Evolutionary conservation across 2,797 vertebrate genomes (phyloP).

Genomic region (Synaphobranchus kaupii): DNA sequence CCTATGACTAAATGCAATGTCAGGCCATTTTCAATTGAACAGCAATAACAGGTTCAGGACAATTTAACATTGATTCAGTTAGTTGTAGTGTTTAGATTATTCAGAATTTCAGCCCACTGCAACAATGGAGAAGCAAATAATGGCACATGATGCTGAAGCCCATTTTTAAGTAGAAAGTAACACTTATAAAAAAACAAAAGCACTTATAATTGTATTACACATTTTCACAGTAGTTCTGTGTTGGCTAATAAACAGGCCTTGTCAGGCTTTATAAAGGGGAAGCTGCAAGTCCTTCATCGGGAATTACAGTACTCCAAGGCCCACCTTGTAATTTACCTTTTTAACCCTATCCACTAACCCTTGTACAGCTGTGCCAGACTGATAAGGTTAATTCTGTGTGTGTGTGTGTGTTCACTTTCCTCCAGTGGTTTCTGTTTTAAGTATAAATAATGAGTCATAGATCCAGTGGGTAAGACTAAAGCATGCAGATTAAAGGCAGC

Average conservation of each 20-base stretch:
- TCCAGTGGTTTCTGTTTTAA: slow-evolving; percentile 64
- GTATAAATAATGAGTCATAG: slow-evolving; percentile 64
- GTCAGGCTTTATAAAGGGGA: slow-evolving; percentile 50
- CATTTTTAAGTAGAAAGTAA: not conserved
- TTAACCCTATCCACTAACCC: slow-evolving; percentile 50
- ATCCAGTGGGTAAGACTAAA: slow-evolving; percentile 55
- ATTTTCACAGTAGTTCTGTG: not conserved
- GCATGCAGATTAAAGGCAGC: slow-evolving; percentile 57
- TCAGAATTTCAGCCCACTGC: not conserved
- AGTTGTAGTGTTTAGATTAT: not conserved
- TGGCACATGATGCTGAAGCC: slow-evolving; percentile 1
- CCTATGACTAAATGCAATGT: no score
- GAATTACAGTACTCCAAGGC: slow-evolving; percentile 62
- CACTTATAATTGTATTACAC: not conserved
- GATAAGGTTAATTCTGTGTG: slow-evolving; percentile 64
- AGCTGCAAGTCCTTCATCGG: slow-evolving; percentile 52
- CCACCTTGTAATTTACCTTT: slow-evolving; percentile 64
- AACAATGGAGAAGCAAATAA: not conserved
- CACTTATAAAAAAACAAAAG: not conserved
- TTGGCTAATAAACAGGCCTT: slow-evolving; percentile 48
- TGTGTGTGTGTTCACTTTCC: slow-evolving; percentile 42
- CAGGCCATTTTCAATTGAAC: no score
- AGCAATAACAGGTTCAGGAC: no score
- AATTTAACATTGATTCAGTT: no score
- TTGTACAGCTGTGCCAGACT: slow-evolving; percentile 61